Evolutionary conservation across 2,888 invertebrate genomes (phyloP).

Genomic region (Lasioglossum vierecki): DNA sequence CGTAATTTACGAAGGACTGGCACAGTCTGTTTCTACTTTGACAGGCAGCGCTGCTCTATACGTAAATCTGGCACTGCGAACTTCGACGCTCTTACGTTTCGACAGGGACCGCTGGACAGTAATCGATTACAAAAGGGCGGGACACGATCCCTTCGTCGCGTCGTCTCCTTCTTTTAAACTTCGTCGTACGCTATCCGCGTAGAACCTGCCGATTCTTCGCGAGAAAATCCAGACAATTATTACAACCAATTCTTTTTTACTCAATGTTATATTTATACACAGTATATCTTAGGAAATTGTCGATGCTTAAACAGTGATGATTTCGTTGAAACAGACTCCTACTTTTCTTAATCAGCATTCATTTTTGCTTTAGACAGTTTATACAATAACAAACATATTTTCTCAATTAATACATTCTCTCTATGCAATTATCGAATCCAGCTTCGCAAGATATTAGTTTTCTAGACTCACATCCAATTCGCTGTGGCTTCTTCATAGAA

Average conservation of each 20-base stretch:
- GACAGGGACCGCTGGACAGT: constrained; percentile 60
- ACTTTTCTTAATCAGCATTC: background rate
- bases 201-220: background rate
- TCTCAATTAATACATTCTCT: too few relatives aligned
- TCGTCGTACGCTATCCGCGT: background rate
- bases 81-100: constrained; percentile 69
- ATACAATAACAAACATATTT: too few relatives aligned
- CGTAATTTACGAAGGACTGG: constrained; percentile 77
- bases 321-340: background rate
- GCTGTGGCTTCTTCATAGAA: too few relatives aligned
- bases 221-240: background rate
- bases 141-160: constrained; percentile 20
- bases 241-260: background rate
- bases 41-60: constrained; percentile 66
- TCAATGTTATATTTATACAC: background rate
- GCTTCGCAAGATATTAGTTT: too few relatives aligned
- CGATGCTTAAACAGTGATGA: background rate
- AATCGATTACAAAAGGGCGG: constrained; percentile 64
- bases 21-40: constrained; percentile 73
- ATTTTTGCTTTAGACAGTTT: background rate
- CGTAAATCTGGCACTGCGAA: constrained; percentile 68
- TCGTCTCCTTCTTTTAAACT: constrained; percentile 29
- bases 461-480: too few relatives aligned
- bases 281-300: background rate
- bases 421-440: too few relatives aligned